Base-by-base conservation (phyloP, 1,140 invertebrate species). In the Leptonema lineaticorne region DNA sequence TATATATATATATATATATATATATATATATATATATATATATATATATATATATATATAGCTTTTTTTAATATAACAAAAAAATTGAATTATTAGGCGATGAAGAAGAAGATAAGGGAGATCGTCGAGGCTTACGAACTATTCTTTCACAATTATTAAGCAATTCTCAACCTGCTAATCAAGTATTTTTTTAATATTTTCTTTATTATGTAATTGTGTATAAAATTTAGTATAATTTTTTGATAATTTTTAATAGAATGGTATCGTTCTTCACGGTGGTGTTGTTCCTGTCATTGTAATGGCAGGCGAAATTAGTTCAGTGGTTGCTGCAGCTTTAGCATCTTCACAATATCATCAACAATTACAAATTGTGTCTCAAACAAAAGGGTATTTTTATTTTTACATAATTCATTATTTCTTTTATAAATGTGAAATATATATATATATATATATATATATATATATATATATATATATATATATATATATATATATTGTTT, bases 81-180 rank as follows among this genome's bases (percentile, higher is more conserved):
- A 53, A n/a, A 53, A 28, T n/a, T 57, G 28, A 65, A 33, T 30
- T 58, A 57, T 0, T 11, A 69, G 71, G 60, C 0, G 81, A 83
- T 37, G 81, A 82, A 59, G 81, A 83, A 50, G 81, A 83, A 63
- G 81, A 83, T 56, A 76, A 76, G 46, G 78, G 78, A 0, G 81
- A 83, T 69, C 82, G 81, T 73, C 80, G 80, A 63, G 80, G 81
- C 1, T 78, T 82, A 2, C 76, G 79, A 30, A 78, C 82, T 50
- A 82, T 83, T 57, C 63, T 83, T 20, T 79, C 79, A 0, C 81
- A 83, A 59, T 67, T 83, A 1, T 73, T 83, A 6, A 80, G 77
- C 0, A 83, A 79, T 69, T 82, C 80, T 18, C 80, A 82, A 24
- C 77, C 77, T 18, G 74, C 79, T 0, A 78, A 81, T 58, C 80